These are phyloP conservation scores for Patella vulgata DNA, from an alignment of 1,140 invertebrate genomes.

Conservation along the genomic window DNA sequence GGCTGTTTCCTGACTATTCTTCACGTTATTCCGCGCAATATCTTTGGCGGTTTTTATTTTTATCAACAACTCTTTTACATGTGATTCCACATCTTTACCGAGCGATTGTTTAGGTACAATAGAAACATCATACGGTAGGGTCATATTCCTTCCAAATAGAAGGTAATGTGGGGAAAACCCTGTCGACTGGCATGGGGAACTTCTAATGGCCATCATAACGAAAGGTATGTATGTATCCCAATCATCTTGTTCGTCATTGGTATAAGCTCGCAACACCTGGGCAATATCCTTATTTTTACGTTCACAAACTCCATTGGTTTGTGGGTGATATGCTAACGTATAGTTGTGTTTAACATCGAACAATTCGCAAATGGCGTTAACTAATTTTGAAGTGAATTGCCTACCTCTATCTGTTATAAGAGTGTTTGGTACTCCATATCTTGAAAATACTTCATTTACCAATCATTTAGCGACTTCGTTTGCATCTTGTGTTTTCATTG, in stretches of 20 bases:
- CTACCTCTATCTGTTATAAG: too few relatives aligned
- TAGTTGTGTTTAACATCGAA: too few relatives aligned
- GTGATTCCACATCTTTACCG: constrained; percentile 8
- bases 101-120: constrained; percentile 29
- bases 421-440: too few relatives aligned
- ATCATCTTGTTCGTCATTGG: constrained; percentile 1
- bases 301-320: too few relatives aligned
- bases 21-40: constrained; percentile 25
- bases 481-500: too few relatives aligned
- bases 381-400: too few relatives aligned
- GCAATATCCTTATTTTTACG: not conserved
- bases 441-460: too few relatives aligned
- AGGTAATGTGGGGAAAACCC: constrained; percentile 26
- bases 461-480: too few relatives aligned
- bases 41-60: constrained; percentile 16
- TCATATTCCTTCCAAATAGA: constrained; percentile 35
- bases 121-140: constrained; percentile 23
- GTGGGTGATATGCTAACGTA: too few relatives aligned
- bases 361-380: too few relatives aligned
- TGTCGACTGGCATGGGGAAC: constrained; percentile 22
- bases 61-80: constrained; percentile 15
- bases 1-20: too few relatives aligned
- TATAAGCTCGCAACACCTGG: not conserved
- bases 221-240: too few relatives aligned
- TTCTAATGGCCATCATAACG: constrained; percentile 27